Evolutionary conservation across 2,113 vertebrate genomes (phyloP).

Genomic region (Myiopsitta monachus): DNA sequence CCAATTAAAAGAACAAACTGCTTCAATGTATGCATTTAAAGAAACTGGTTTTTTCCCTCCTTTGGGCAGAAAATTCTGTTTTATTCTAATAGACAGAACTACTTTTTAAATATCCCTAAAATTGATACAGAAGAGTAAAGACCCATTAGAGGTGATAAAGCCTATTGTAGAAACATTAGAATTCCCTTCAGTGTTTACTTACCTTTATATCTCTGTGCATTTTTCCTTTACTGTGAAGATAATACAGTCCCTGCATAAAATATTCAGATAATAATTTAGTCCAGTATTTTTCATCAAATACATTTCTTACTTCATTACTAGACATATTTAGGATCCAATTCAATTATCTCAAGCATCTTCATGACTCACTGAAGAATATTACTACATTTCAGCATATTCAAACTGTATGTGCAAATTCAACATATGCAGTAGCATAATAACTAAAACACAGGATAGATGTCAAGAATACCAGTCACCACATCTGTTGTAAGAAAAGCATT

Average conservation of each 20-base stretch:
- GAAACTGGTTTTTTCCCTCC: not conserved
- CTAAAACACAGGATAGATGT: not conserved
- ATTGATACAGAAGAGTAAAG: not conserved
- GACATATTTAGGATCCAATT: not conserved
- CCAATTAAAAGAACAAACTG: not conserved
- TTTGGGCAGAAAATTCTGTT: not conserved
- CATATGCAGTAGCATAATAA: not conserved
- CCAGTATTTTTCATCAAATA: not conserved
- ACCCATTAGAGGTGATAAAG: not conserved
- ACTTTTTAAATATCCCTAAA: not conserved
- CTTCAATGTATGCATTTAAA: not conserved
- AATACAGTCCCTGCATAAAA: slow-evolving; percentile 81
- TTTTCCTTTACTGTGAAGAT: slow-evolving; percentile 90
- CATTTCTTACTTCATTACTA: not conserved
- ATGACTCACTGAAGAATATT: not conserved
- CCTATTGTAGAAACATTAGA: not conserved
- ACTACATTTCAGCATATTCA: not conserved
- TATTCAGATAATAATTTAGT: slow-evolving; percentile 18
- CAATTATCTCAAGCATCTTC: not conserved
- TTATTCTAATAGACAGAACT: not conserved
- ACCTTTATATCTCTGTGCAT: slow-evolving; percentile 93
- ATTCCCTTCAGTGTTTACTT: not conserved
- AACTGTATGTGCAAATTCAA: not conserved
- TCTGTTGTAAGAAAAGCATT: not conserved
- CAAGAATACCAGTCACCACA: not conserved